A percentile compares a stretch with the other conserved stretches of the same genome.
phyloP scores from a whole-genome alignment of 2,113 vertebrate species.

The Tragulus kanchil region DNA sequence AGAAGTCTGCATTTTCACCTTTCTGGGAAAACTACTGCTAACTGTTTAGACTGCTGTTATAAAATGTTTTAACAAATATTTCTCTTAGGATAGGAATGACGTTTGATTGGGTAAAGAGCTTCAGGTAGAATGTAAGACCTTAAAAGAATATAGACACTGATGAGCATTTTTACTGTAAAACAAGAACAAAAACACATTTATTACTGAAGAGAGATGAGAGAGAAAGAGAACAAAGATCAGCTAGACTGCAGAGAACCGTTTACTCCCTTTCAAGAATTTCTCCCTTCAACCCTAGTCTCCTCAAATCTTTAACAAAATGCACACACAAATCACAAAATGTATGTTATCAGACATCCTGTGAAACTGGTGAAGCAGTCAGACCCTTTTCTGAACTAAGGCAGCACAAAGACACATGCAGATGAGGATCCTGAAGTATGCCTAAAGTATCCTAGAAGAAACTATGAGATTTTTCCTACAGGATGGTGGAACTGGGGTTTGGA shows the following conservation, averaged over 20 bases:
- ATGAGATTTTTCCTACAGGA: not conserved
- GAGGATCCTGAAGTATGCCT: not conserved
- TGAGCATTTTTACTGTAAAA: not conserved
- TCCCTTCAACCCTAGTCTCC: not conserved
- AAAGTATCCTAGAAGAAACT: not conserved
- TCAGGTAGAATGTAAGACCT: not conserved
- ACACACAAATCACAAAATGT: not conserved
- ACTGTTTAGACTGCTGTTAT: not conserved
- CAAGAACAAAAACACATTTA: not conserved
- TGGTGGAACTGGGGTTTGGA: not conserved
- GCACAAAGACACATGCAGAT: not conserved
- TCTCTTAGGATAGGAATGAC: not conserved
- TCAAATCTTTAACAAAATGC: not conserved
- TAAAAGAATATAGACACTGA: not conserved
- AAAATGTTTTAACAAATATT: conserved; percentile 6
- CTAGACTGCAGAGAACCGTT: not conserved
- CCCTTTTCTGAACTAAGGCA: not conserved
- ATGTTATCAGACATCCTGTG: not conserved
- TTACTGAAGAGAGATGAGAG: not conserved
- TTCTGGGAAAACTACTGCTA: not conserved
- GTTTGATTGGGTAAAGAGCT: not conserved
- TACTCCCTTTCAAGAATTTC: not conserved
- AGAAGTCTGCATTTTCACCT: not conserved
- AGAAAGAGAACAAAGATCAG: not conserved
- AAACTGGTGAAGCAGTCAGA: not conserved